These are phyloP conservation scores for Egretta garzetta DNA, from an alignment of 2,113 vertebrate species.

Conservation along the genomic window DNA sequence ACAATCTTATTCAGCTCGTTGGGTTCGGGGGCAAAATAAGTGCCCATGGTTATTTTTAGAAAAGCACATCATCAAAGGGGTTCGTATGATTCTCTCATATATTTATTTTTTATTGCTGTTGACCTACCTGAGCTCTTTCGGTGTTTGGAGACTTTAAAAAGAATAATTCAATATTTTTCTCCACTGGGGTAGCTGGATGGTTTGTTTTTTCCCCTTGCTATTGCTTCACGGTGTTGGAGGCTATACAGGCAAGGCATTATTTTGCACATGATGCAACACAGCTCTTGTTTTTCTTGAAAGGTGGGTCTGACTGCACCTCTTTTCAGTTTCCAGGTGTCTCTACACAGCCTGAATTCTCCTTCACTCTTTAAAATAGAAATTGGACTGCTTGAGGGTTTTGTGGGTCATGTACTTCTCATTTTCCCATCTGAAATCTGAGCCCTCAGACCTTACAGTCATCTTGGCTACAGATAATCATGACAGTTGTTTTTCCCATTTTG, in stretches of 20 bases:
- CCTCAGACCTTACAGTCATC: background rate
- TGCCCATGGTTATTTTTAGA: slow-evolving; percentile 27
- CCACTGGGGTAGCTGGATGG: background rate
- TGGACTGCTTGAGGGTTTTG: slow-evolving; percentile 9
- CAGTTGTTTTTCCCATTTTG: background rate
- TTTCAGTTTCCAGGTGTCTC: slow-evolving; percentile 10
- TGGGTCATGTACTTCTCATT: background rate
- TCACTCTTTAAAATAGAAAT: slow-evolving; percentile 12
- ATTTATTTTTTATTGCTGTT: slow-evolving; percentile 37
- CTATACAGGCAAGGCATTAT: background rate
- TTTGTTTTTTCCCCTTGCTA: background rate
- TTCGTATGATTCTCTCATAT: background rate
- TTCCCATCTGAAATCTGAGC: slow-evolving; percentile 22
- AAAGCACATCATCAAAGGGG: background rate
- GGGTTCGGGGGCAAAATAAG: background rate
- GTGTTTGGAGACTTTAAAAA: background rate
- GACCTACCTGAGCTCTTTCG: slow-evolving; percentile 5
- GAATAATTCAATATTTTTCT: slow-evolving; percentile 1
- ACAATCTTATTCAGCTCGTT: slow-evolving; percentile 20
- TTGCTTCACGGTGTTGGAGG: background rate
- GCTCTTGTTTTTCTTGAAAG: slow-evolving; percentile 31
- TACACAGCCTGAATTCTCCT: background rate
- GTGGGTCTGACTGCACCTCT: background rate
- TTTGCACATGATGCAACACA: background rate
- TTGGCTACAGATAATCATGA: background rate